Evolutionary conservation across 2,113 vertebrate genomes (phyloP).

Genomic region (Formicarius rufipectus): DNA sequence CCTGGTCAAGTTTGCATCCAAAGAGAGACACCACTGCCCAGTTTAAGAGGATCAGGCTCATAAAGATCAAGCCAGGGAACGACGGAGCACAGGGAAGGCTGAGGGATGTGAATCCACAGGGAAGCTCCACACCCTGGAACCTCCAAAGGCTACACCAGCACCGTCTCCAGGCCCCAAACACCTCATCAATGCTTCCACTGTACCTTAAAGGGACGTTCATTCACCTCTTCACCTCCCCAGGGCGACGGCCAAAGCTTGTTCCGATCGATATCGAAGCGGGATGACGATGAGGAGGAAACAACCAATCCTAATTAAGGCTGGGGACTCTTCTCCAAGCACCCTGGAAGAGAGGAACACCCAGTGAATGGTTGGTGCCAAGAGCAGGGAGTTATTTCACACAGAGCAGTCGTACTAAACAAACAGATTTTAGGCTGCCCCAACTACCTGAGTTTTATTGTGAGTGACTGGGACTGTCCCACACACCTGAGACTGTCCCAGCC

Average conservation of each 20-base stretch:
- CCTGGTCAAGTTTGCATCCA: neutral
- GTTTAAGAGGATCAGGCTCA: fast-evolving
- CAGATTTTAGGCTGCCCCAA: neutral
- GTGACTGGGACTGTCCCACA: neutral
- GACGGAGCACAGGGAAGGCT: fast-evolving
- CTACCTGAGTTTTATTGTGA: neutral
- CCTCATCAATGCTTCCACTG: neutral
- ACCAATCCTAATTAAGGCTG: slow-evolving; percentile 34
- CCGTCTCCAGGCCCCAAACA: neutral
- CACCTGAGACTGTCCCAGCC: neutral
- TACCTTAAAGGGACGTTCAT: slow-evolving; percentile 47
- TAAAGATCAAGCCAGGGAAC: fast-evolving
- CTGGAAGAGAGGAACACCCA: neutral
- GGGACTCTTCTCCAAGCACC: neutral
- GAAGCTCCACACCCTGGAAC: neutral
- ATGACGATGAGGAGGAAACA: neutral
- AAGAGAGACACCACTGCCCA: neutral
- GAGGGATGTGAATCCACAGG: neutral
- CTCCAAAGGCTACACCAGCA: neutral
- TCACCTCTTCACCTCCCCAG: neutral
- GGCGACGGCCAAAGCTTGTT: neutral
- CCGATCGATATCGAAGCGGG: fast-evolving
- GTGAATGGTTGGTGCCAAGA: neutral
- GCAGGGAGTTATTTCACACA: fast-evolving
- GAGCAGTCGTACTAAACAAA: neutral